Conservation (phyloP, 2,888 invertebrate genomes). For the Protodeltote pygarga region DNA sequence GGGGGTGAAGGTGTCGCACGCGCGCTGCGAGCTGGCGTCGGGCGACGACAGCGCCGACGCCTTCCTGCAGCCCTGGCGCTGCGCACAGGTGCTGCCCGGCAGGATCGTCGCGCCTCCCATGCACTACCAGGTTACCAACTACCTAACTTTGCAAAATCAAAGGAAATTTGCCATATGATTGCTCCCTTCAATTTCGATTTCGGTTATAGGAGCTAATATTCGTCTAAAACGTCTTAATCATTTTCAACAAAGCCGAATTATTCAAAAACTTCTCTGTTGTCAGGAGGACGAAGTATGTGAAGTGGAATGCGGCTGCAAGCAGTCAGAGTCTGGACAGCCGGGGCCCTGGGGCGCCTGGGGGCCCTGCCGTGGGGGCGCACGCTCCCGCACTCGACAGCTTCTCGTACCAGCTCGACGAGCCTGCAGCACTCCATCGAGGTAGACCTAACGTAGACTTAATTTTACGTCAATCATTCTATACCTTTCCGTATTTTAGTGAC, state of each 20-base stretch:
- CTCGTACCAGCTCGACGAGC: constrained; percentile 65
- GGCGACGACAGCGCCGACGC: constrained; percentile 63
- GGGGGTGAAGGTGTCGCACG: constrained; percentile 75
- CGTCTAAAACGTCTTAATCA: no score
- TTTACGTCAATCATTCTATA: no score
- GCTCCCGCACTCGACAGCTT: constrained; percentile 75
- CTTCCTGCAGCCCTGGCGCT: constrained; percentile 78
- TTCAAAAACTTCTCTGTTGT: not conserved
- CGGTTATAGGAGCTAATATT: no score
- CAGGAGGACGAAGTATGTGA: constrained; percentile 77
- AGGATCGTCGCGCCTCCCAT: constrained; percentile 73
- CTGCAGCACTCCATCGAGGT: constrained; percentile 75
- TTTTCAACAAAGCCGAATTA: not conserved
- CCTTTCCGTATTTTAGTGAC: no score
- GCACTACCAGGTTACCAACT: constrained; percentile 77
- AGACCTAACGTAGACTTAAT: constrained; percentile 1
- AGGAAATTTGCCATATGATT: no score
- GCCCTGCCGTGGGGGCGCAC: constrained; percentile 75
- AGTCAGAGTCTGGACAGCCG: constrained; percentile 61
- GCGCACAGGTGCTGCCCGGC: constrained; percentile 75
- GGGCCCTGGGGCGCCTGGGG: constrained; percentile 82
- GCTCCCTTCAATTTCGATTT: no score
- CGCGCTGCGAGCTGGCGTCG: constrained; percentile 71
- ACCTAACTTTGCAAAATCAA: no score
- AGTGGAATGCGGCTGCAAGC: constrained; percentile 74